Base-by-base conservation (phyloP, 2,888 invertebrate species). In the Mycalesis mineus region DNA sequence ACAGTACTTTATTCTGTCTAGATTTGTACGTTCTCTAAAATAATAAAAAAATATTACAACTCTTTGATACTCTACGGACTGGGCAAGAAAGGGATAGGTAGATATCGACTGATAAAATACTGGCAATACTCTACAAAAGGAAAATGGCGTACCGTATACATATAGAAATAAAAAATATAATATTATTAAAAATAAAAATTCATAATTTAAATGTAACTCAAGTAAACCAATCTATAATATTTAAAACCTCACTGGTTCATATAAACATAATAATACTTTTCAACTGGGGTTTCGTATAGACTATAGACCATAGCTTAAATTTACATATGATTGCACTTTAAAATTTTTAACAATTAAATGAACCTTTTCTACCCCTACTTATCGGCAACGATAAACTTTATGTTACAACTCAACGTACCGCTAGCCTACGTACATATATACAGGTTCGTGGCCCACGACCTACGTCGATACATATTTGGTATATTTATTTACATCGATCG, bases 241-340 rank as follows among this genome's bases (percentile, higher is more conserved):
- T 86, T 89, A 75, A 81, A 87, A 88, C 88, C 88, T 83, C 76
- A 72, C 75, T 83, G 89, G 89, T 88, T 84, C 77, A 80, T 80
- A 87, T 88, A 88, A 88, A 88, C 85, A 85, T 88, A 89, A 88
- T 89, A 89, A 89, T 89, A 89, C 89, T 89, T 87, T 86, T 86
- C 77, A 87, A 88, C 87, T 87, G 84, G 87, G 88, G 77, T 74
- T 78, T 79, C 72, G 74, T 75, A 78, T 78, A 78, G 73, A 79
- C 77, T 75, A 78, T 78, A 78, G 73, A 79, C 76, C 73, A 76
- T 81, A 82, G 72, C 85, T 84, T 88, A 88, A 77, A 77, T 84
- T 82, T 82, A 88, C 79, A 84, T 82, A 78, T 78, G 88, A 89
- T 89, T 89, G 89, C 89, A 89, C 89, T 87, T 82, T 73, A 75